phyloP scores from a whole-genome alignment of 2,113 vertebrate species.

The Cyanoliseus patagonus region DNA sequence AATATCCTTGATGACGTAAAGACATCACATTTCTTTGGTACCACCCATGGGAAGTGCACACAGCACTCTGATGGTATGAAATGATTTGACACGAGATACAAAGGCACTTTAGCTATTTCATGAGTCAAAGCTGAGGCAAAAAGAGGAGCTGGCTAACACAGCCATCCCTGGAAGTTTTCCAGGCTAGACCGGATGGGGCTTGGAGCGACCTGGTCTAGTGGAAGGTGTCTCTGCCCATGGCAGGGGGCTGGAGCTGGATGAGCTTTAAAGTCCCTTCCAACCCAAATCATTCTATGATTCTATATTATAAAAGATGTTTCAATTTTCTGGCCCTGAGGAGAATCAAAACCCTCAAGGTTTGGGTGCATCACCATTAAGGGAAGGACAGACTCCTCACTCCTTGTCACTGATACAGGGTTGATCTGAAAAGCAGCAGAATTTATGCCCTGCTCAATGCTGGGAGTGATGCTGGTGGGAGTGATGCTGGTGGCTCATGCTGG shows the following conservation, averaged over 20 bases:
- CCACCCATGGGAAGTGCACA: neutral
- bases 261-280: neutral
- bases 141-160: neutral
- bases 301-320: neutral
- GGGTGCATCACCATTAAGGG: neutral
- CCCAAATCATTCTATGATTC: neutral
- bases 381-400: neutral
- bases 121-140: neutral
- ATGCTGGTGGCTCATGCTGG: neutral
- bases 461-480: neutral
- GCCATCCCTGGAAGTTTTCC: neutral
- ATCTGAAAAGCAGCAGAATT: neutral
- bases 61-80: accelerated
- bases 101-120: neutral
- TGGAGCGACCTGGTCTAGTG: neutral
- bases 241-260: neutral
- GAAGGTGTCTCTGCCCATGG: neutral
- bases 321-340: neutral
- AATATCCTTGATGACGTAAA: neutral
- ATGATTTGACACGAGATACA: neutral
- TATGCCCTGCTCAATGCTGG: neutral
- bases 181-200: neutral
- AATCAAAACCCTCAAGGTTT: neutral
- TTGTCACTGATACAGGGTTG: neutral
- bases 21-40: neutral